A percentile compares a stretch with the other conserved stretches of the same genome.
phyloP scores from a whole-genome alignment of 2,113 vertebrate genomes.

The Pipra filicauda region DNA sequence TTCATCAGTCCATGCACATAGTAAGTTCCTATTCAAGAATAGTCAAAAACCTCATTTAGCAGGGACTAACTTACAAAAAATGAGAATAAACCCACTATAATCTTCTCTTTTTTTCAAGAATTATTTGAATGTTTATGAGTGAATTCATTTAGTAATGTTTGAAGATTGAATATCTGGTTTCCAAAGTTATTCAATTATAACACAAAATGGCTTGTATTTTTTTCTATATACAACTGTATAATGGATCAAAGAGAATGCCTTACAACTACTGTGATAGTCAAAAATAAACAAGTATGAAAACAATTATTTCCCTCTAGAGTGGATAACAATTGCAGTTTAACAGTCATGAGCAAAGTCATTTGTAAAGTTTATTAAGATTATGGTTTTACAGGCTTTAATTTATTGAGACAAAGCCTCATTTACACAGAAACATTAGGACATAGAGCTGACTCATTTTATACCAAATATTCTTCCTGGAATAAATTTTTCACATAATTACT shows the following conservation, averaged over 20 bases:
- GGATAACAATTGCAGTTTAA: constrained; percentile 28
- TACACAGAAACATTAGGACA: constrained; percentile 11
- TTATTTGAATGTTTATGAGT: neutral
- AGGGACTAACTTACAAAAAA: neutral
- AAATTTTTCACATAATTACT: constrained; percentile 47
- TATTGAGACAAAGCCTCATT: constrained; percentile 49
- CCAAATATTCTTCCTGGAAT: constrained; percentile 26
- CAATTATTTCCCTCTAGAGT: constrained; percentile 33
- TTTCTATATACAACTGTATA: neutral
- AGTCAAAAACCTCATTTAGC: neutral
- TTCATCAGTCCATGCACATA: neutral
- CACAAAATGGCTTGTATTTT: neutral
- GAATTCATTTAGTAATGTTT: neutral
- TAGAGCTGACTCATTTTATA: constrained; percentile 26
- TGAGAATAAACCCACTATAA: neutral
- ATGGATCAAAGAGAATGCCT: neutral
- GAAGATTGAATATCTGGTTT: neutral
- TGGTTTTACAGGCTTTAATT: constrained; percentile 43
- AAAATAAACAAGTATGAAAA: constrained; percentile 45
- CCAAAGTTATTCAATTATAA: neutral
- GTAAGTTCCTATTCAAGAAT: neutral
- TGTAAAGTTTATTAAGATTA: constrained; percentile 58
- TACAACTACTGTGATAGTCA: constrained; percentile 12
- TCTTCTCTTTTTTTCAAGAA: neutral
- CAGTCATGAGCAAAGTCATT: constrained; percentile 40